phyloP scores from a whole-genome alignment of 2,113 vertebrate species.

The Acrocephalus arundinaceus region DNA sequence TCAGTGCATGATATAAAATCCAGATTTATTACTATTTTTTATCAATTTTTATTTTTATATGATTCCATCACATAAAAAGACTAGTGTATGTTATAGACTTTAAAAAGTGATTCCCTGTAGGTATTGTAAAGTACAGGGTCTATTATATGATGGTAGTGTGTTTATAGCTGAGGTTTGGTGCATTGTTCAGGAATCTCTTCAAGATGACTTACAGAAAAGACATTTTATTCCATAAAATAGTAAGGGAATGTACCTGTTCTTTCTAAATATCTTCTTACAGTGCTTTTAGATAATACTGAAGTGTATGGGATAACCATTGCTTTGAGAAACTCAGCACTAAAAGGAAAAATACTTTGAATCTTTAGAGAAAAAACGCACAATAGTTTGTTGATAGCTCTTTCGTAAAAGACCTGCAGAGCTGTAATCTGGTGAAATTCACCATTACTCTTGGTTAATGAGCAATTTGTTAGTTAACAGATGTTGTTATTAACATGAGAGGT shows the following conservation, averaged over 20 bases:
- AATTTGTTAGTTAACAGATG: conserved; percentile 73
- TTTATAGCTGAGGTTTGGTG: conserved; percentile 63
- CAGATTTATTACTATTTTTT: conserved; percentile 74
- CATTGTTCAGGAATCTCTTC: conserved; percentile 53
- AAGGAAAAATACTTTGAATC: conserved; percentile 28
- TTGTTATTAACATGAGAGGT: conserved; percentile 61
- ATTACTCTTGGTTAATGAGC: conserved; percentile 70
- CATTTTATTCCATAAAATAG: conserved; percentile 35
- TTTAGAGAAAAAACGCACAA: background rate
- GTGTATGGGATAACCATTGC: conserved; percentile 11
- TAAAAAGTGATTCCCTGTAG: conserved; percentile 63
- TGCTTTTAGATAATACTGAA: conserved; percentile 29
- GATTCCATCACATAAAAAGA: conserved; percentile 59
- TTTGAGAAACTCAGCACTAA: conserved; percentile 24
- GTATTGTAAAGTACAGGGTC: conserved; percentile 61
- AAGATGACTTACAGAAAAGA: conserved; percentile 35
- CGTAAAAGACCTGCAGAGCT: conserved; percentile 47
- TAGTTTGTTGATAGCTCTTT: conserved; percentile 11
- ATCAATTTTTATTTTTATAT: conserved; percentile 76
- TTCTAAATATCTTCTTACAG: conserved; percentile 4
- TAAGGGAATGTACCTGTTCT: conserved; percentile 13
- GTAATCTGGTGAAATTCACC: conserved; percentile 65
- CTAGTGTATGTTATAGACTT: conserved; percentile 63
- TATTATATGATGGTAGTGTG: conserved; percentile 38
- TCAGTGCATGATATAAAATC: conserved; percentile 68